Percentiles rank a stretch among this genome's conserved stretches.
Evolutionary conservation across 2,113 vertebrate genomes (phyloP).

Genomic region (Nanorana parkeri): DNA sequence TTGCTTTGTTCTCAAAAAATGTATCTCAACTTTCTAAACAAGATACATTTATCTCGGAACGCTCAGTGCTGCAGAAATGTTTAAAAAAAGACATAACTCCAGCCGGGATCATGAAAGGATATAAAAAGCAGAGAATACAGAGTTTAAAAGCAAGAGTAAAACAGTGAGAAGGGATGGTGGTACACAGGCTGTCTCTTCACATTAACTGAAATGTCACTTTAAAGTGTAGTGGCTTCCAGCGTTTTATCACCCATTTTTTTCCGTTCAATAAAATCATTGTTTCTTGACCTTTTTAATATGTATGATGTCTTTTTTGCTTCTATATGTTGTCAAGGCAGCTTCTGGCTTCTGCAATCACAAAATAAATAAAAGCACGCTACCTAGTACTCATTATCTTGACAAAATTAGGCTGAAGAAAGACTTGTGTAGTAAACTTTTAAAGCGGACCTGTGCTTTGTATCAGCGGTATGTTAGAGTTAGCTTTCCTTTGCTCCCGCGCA

Average conservation of each 20-base stretch:
- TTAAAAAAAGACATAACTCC: conserved; percentile 21
- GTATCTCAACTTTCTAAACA: conserved; percentile 10
- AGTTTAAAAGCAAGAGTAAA: conserved; percentile 7
- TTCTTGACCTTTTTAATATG: conserved; percentile 46
- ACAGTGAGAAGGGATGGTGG: background rate
- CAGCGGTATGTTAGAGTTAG: no score
- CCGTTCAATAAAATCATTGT: conserved; percentile 39
- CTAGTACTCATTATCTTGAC: no score
- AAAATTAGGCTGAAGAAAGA: no score
- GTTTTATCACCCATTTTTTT: conserved; percentile 24
- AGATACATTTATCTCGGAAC: background rate
- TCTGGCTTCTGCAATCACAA: background rate
- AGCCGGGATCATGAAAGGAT: background rate
- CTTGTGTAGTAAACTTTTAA: no score
- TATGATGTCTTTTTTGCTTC: background rate
- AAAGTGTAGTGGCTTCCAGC: background rate
- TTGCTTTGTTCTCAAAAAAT: background rate
- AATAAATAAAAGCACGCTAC: background rate
- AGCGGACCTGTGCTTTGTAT: no score
- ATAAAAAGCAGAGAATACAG: background rate
- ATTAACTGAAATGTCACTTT: conserved; percentile 22
- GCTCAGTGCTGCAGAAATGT: conserved; percentile 1
- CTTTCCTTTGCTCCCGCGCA: no score
- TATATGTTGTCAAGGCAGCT: background rate
- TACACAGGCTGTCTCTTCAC: conserved; percentile 5